Evolutionary conservation across 1,140 invertebrate species (phyloP).

Genomic region (Augochlora pura): DNA sequence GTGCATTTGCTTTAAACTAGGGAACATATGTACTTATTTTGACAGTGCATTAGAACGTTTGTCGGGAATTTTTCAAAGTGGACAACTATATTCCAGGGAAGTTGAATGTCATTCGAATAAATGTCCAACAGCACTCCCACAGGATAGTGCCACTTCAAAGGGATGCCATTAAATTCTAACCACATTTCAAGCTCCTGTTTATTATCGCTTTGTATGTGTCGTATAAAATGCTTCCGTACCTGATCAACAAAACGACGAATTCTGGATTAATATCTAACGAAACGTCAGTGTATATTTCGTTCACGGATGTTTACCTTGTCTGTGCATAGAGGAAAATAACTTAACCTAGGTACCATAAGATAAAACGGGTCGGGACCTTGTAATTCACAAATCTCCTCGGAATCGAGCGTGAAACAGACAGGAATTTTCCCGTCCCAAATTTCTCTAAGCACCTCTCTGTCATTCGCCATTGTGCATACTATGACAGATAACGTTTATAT

Average conservation of each 20-base stretch:
- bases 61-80: slow-evolving; percentile 96
- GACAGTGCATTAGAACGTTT: slow-evolving; percentile 87
- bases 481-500: background rate
- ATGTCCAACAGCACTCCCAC: slow-evolving; percentile 97
- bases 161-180: slow-evolving; percentile 95
- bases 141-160: slow-evolving; percentile 98
- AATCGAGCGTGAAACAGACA: slow-evolving; percentile 92
- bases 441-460: slow-evolving; percentile 94
- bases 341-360: slow-evolving; percentile 95
- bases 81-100: slow-evolving; percentile 97
- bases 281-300: background rate
- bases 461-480: slow-evolving; percentile 87
- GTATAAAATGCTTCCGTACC: slow-evolving; percentile 94
- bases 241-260: slow-evolving; percentile 69
- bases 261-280: background rate
- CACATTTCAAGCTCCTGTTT: slow-evolving; percentile 94
- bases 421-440: slow-evolving; percentile 98
- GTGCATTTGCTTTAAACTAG: slow-evolving; percentile 31
- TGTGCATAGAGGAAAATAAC: slow-evolving; percentile 97
- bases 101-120: slow-evolving; percentile 85
- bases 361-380: slow-evolving; percentile 95
- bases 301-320: slow-evolving; percentile 88
- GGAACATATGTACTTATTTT: slow-evolving; percentile 84
- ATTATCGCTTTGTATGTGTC: slow-evolving; percentile 90
- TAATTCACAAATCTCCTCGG: slow-evolving; percentile 93